phyloP scores from a whole-genome alignment of 2,797 vertebrate genomes.

The Tarsius wallacei region DNA sequence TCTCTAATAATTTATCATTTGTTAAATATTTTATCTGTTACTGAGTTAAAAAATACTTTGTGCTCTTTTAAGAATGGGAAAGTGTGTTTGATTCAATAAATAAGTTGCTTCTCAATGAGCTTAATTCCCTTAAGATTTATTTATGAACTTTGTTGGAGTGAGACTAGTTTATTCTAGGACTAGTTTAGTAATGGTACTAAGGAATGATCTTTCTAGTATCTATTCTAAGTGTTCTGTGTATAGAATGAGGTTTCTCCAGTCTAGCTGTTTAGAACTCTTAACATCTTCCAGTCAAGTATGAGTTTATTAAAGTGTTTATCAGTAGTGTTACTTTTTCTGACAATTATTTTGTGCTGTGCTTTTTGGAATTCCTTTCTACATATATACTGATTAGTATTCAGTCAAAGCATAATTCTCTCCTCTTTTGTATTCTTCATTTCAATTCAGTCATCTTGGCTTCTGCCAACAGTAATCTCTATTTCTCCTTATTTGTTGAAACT shows the following conservation, averaged over 20 bases:
- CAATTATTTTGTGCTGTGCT: neutral
- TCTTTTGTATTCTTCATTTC: neutral
- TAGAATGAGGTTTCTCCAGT: neutral
- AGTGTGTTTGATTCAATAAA: too few species aligned
- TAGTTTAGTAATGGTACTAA: neutral
- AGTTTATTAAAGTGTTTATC: neutral
- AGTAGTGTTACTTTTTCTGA: too few species aligned
- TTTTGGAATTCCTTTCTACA: neutral
- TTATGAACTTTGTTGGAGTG: neutral
- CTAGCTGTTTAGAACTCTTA: neutral
- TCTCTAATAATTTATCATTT: neutral
- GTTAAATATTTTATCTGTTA: neutral
- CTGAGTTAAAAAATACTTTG: neutral
- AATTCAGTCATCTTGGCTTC: neutral
- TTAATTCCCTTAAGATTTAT: neutral
- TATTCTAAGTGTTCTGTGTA: neutral
- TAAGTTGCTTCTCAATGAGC: too few species aligned
- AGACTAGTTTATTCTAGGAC: neutral
- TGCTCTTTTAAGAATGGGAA: neutral
- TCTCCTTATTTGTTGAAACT: neutral
- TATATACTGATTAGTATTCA: neutral
- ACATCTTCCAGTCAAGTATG: fast-evolving
- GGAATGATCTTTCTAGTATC: neutral
- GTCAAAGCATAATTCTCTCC: neutral
- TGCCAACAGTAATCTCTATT: neutral